Evolutionary conservation across 2,797 vertebrate species (phyloP).

Genomic region (Phrynocephalus vlangalii): DNA sequence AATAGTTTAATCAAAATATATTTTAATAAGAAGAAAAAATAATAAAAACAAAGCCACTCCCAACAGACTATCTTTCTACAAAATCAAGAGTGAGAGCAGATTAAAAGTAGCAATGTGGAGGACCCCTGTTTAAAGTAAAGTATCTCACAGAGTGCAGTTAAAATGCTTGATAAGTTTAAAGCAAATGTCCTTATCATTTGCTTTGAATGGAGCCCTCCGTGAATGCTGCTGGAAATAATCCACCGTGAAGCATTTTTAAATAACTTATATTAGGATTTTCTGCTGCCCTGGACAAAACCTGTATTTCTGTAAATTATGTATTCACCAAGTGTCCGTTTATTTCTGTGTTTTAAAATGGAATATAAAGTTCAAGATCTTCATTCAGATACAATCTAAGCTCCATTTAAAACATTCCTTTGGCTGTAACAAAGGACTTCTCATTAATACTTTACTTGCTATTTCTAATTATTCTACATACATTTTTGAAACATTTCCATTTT

Average conservation of each 20-base stretch:
- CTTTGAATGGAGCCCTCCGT: background rate
- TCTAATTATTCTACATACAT: background rate
- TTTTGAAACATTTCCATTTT: background rate
- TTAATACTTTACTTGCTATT: background rate
- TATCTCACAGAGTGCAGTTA: no score
- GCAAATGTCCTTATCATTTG: background rate
- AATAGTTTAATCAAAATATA: background rate
- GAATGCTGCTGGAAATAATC: background rate
- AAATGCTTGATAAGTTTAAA: background rate
- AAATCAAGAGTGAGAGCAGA: background rate
- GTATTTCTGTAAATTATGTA: background rate
- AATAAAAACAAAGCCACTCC: background rate
- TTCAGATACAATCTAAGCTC: background rate
- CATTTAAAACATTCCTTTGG: background rate
- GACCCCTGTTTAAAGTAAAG: no score
- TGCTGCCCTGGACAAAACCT: background rate
- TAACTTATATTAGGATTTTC: background rate
- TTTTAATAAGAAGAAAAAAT: no score
- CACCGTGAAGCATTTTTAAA: background rate
- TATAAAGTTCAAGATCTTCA: background rate
- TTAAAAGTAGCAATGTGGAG: background rate
- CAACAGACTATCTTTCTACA: no score
- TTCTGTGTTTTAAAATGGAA: background rate
- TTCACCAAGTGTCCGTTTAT: background rate
- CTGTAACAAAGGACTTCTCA: background rate